These are phyloP conservation scores for Deilephila porcellus DNA, from an alignment of 2,888 invertebrate species.

Conservation along the genomic window DNA sequence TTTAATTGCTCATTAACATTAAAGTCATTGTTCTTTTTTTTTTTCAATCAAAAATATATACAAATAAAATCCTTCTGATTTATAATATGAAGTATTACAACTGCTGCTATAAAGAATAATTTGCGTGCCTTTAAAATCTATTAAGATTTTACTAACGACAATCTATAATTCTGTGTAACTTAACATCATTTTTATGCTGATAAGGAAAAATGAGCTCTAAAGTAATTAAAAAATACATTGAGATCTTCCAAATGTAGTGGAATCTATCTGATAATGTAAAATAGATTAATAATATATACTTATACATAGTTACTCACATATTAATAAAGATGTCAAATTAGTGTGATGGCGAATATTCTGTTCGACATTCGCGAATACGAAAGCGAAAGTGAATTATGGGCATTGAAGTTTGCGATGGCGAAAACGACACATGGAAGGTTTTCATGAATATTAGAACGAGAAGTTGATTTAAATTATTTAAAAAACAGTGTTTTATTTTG, in stretches of 20 bases:
- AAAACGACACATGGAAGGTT: not conserved
- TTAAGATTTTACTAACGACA: not conserved
- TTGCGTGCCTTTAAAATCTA: not conserved
- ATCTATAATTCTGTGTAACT: not conserved
- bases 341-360: not conserved
- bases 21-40: not conserved
- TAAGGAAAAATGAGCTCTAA: not conserved
- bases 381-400: not conserved
- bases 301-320: constrained; percentile 9
- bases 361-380: constrained; percentile 6
- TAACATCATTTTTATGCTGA: not conserved
- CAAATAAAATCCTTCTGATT: not conserved
- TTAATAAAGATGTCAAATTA: not conserved
- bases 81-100: not conserved
- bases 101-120: not conserved
- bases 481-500: too few species aligned
- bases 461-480: not conserved
- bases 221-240: not conserved
- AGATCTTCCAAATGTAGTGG: constrained; percentile 55
- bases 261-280: constrained; percentile 49
- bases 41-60: not conserved
- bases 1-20: too few species aligned
- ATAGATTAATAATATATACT: not conserved
- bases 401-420: not conserved
- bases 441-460: not conserved